Conservation (phyloP, 2,888 invertebrate species). For the Oeneis ivallda region DNA sequence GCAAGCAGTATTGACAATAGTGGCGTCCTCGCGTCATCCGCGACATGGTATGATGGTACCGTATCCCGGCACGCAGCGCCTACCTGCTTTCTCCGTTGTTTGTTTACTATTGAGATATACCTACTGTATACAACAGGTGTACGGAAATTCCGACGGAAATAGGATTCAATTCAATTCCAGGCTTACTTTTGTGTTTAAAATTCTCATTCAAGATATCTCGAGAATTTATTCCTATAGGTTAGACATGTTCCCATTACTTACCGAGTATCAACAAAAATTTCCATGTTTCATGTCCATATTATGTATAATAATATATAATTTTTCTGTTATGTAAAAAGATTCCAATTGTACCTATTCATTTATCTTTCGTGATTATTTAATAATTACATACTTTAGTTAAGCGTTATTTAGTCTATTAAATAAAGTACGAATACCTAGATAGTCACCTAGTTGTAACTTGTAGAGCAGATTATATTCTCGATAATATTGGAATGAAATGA, state of each 20-base stretch:
- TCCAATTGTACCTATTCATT: too few species aligned
- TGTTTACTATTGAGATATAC: constrained; percentile 28
- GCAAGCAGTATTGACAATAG: constrained; percentile 69
- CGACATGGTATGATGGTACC: too few species aligned
- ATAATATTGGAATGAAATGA: constrained; percentile 37
- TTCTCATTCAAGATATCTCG: too few species aligned
- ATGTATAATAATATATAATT: too few species aligned
- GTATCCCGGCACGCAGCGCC: constrained; percentile 38
- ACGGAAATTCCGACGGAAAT: constrained; percentile 29
- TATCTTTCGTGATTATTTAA: too few species aligned
- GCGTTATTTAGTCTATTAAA: too few species aligned
- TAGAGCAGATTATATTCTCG: constrained; percentile 39
- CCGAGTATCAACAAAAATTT: too few species aligned
- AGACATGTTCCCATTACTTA: too few species aligned
- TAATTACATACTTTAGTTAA: too few species aligned
- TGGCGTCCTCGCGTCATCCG: constrained; percentile 49
- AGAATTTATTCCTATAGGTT: too few species aligned
- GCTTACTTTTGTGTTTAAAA: background rate
- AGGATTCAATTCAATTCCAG: constrained; percentile 16
- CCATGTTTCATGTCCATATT: too few species aligned
- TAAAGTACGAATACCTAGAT: background rate
- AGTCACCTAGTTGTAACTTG: constrained; percentile 5
- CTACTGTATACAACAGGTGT: constrained; percentile 25
- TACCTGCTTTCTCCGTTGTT: constrained; percentile 45
- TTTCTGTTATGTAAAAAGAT: too few species aligned